phyloP scores from a whole-genome alignment of 1,140 invertebrate genomes.

The Drosophila sucinea region DNA sequence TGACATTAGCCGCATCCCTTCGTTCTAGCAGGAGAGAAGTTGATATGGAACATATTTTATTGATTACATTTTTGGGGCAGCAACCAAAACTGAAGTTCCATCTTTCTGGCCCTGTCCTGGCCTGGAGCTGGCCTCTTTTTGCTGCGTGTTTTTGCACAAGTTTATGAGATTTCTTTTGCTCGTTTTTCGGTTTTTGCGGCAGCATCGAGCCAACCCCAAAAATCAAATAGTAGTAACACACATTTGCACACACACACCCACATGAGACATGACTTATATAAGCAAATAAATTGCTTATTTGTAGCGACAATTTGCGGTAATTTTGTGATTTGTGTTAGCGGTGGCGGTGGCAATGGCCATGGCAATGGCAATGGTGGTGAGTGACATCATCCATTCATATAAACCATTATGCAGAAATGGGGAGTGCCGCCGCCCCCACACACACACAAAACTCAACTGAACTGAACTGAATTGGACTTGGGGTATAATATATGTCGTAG shows the following conservation, averaged over 20 bases:
- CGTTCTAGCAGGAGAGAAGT: slow-evolving; percentile 28
- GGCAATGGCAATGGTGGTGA: slow-evolving; percentile 16
- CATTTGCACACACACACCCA: not conserved
- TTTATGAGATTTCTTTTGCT: slow-evolving; percentile 66
- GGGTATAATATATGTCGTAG: slow-evolving; percentile 32
- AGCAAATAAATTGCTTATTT: slow-evolving; percentile 82
- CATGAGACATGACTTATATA: slow-evolving; percentile 50
- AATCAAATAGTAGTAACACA: slow-evolving; percentile 39
- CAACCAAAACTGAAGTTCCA: slow-evolving; percentile 15
- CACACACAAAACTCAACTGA: not conserved
- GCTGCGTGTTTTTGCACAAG: slow-evolving; percentile 72
- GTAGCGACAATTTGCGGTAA: slow-evolving; percentile 81
- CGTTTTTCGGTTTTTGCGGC: slow-evolving; percentile 13
- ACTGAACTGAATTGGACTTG: slow-evolving; percentile 25
- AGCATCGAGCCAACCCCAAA: slow-evolving; percentile 30
- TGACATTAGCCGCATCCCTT: slow-evolving; percentile 1
- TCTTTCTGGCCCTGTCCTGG: not conserved
- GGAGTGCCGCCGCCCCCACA: slow-evolving; percentile 32
- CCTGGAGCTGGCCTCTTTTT: not conserved
- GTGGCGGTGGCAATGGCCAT: slow-evolving; percentile 15
- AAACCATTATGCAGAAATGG: slow-evolving; percentile 10
- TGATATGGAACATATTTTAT: slow-evolving; percentile 76
- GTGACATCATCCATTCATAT: slow-evolving; percentile 63
- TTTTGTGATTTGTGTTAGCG: slow-evolving; percentile 68
- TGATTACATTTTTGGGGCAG: slow-evolving; percentile 62